Conservation (phyloP, 2,797 vertebrate genomes). For the Oryzias dopingdopingensis region DNA sequence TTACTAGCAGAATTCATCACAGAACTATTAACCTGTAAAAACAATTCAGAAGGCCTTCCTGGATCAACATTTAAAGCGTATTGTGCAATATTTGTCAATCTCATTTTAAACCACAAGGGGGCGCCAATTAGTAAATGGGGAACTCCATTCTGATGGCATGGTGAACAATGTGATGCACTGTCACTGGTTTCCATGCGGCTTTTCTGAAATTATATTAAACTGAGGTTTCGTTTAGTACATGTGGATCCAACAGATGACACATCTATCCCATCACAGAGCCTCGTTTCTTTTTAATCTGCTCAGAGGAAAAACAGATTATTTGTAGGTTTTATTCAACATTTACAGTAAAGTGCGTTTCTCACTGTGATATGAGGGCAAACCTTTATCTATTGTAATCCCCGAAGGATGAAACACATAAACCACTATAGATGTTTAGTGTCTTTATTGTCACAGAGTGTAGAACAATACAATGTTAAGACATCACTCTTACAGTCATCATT, state of each 20-base stretch:
- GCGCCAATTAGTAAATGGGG: conserved; percentile 64
- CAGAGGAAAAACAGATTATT: conserved; percentile 27
- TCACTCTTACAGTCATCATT: conserved; percentile 1
- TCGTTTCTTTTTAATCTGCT: conserved; percentile 27
- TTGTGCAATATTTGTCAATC: conserved; percentile 58
- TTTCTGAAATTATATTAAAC: neutral
- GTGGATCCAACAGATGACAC: conserved; percentile 29
- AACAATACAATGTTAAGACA: conserved; percentile 9
- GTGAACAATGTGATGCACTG: conserved; percentile 61
- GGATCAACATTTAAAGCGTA: conserved; percentile 42
- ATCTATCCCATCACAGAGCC: conserved; percentile 6
- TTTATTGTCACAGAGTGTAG: conserved; percentile 59
- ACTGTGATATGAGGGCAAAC: too few relatives aligned
- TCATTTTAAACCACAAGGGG: conserved; percentile 64
- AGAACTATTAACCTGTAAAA: too few relatives aligned
- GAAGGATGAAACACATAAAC: conserved; percentile 32
- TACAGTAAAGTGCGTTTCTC: too few relatives aligned
- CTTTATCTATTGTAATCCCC: neutral
- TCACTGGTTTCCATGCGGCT: conserved; percentile 13
- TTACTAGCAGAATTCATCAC: too few relatives aligned
- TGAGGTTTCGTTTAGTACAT: neutral
- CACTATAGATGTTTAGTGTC: conserved; percentile 24
- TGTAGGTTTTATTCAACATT: neutral
- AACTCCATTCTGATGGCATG: conserved; percentile 61
- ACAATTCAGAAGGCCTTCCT: neutral